Conservation (phyloP, 2,888 invertebrate species). For the Megaustenia siamemsis region DNA sequence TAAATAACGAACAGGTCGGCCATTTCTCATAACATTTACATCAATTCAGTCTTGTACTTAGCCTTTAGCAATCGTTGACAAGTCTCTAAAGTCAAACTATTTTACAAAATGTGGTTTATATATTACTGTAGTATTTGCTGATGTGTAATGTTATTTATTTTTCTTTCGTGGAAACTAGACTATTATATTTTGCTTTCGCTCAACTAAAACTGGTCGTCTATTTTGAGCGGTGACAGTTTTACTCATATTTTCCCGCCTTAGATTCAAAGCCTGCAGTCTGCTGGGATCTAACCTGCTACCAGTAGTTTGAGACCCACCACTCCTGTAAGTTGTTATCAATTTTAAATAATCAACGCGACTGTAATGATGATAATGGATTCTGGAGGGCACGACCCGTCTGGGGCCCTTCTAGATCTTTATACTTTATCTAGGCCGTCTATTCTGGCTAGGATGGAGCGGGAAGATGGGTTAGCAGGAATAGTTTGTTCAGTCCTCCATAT, state of each 20-base stretch:
- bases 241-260: background rate
- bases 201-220: background rate
- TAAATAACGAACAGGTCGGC: background rate
- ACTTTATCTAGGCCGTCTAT: no score
- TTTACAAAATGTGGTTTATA: background rate
- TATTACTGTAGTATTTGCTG: background rate
- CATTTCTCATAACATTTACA: background rate
- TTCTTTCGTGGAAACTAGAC: background rate
- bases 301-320: no score
- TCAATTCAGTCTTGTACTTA: background rate
- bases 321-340: no score
- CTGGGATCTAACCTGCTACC: no score
- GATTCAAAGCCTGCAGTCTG: background rate
- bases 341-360: no score
- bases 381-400: no score
- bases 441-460: no score
- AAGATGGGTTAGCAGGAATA: no score
- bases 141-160: background rate
- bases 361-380: no score
- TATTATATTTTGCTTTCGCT: background rate
- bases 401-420: no score
- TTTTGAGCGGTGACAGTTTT: background rate
- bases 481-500: no score
- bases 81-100: background rate
- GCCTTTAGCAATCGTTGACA: background rate